Percentiles rank a stretch among this genome's conserved stretches.
Conservation (phyloP, 2,888 invertebrate species). For the Oscheius onirici region DNA sequence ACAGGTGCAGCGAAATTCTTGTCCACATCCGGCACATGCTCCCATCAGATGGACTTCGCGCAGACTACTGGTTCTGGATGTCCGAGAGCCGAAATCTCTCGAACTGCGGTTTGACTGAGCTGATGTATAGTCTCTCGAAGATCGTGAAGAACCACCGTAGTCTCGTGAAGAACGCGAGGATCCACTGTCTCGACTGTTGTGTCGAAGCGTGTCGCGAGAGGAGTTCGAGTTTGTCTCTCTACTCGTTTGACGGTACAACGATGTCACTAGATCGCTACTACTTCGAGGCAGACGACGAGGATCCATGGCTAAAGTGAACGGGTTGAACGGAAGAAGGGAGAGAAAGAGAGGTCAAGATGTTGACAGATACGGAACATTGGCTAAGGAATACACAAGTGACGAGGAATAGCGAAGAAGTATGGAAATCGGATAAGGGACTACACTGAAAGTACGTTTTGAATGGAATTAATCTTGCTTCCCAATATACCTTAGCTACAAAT, state of each 20-base stretch:
- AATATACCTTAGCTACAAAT: too few species aligned
- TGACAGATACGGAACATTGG: not conserved
- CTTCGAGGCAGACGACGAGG: slow-evolving; percentile 41
- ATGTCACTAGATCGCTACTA: slow-evolving; percentile 38
- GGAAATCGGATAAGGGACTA: too few species aligned
- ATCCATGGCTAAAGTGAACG: slow-evolving; percentile 15
- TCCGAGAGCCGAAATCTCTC: slow-evolving; percentile 7
- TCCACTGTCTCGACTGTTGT: not conserved
- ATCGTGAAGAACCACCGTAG: slow-evolving; percentile 29
- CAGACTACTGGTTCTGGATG: slow-evolving; percentile 41
- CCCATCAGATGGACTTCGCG: slow-evolving; percentile 55
- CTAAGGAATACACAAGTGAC: too few species aligned
- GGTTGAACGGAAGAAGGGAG: not conserved
- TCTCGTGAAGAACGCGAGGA: slow-evolving; percentile 8
- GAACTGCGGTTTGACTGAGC: slow-evolving; percentile 36
- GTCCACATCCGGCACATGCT: slow-evolving; percentile 49
- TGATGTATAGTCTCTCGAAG: slow-evolving; percentile 34
- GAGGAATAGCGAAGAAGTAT: too few species aligned
- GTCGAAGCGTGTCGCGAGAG: slow-evolving; percentile 18
- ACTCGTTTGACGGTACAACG: slow-evolving; percentile 15
- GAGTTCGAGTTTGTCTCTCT: slow-evolving; percentile 4
- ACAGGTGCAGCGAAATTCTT: slow-evolving; percentile 59
- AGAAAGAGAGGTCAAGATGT: not conserved
- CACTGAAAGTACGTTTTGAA: too few species aligned
- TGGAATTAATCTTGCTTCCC: too few species aligned